phyloP scores from a whole-genome alignment of 2,797 vertebrate genomes.

The Hoplostethus atlanticus region DNA sequence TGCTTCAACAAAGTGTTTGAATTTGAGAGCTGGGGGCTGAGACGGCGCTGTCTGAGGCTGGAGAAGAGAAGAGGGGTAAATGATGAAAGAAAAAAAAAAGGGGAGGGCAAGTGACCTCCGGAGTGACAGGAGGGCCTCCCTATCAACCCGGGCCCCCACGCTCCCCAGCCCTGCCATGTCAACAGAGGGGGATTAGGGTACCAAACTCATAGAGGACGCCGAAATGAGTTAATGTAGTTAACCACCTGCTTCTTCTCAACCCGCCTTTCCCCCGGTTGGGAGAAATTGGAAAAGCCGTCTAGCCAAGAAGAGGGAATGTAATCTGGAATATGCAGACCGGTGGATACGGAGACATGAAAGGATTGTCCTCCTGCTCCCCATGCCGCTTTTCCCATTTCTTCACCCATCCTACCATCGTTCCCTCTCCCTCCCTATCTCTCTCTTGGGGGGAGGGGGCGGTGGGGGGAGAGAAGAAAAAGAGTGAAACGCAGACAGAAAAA shows the following conservation, averaged over 20 bases:
- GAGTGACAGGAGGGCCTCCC: conserved; percentile 72
- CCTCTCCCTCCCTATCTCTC: background rate
- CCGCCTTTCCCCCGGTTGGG: conserved; percentile 68
- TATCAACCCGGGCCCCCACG: conserved; percentile 71
- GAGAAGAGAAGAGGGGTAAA: conserved; percentile 50
- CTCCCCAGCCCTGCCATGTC: conserved; percentile 70
- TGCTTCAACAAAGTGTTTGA: conserved; percentile 23
- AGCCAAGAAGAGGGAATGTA: conserved; percentile 70
- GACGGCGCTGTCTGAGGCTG: conserved; percentile 36
- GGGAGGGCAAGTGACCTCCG: conserved; percentile 76
- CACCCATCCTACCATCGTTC: conserved; percentile 72
- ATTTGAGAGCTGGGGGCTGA: conserved; percentile 31
- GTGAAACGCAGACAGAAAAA: conserved; percentile 11
- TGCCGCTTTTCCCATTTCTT: conserved; percentile 71
- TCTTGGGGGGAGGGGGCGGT: conserved; percentile 19
- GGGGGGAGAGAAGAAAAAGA: conserved; percentile 22
- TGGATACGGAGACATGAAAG: conserved; percentile 76
- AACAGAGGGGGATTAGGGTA: conserved; percentile 77
- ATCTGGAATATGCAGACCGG: conserved; percentile 81
- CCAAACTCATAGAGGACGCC: conserved; percentile 61
- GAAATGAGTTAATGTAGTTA: conserved; percentile 79
- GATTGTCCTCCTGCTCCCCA: conserved; percentile 63
- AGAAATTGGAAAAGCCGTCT: conserved; percentile 81
- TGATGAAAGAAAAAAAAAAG: conserved; percentile 62
- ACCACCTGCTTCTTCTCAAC: conserved; percentile 74